Conservation (phyloP, 2,888 invertebrate species). For the Pristionchus exspectatus region DNA sequence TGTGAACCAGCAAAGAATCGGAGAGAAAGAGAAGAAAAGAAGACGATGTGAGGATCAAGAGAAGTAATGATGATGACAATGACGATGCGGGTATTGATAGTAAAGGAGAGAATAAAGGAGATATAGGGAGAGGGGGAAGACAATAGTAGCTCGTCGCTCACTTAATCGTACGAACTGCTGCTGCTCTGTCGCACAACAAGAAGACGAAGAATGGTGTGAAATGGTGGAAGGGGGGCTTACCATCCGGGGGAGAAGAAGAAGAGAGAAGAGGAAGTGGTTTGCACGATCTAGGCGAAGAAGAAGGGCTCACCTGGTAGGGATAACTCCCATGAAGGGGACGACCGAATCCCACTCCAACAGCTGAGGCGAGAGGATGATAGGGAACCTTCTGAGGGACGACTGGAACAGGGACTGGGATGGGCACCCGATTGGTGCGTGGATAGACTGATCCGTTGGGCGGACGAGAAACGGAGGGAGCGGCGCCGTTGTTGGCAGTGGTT, state of each 20-base stretch:
- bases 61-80: constrained; percentile 10
- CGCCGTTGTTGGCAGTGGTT: constrained; percentile 10
- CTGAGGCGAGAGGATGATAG: constrained; percentile 48
- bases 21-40: constrained; percentile 5
- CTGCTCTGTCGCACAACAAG: constrained; percentile 30
- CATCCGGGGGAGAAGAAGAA: constrained; percentile 12
- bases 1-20: constrained; percentile 25
- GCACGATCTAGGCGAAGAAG: not conserved
- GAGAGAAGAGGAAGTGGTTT: constrained; percentile 44
- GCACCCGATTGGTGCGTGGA: constrained; percentile 32
- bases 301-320: constrained; percentile 48
- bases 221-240: constrained; percentile 15
- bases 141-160: constrained; percentile 44
- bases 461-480: not conserved
- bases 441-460: constrained; percentile 52
- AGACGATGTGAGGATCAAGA: not conserved
- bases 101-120: not conserved
- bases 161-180: constrained; percentile 46
- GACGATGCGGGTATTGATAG: not conserved
- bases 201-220: constrained; percentile 36
- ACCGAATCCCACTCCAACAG: constrained; percentile 49
- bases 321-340: constrained; percentile 44
- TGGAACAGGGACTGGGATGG: constrained; percentile 49
- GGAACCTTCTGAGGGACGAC: constrained; percentile 42
- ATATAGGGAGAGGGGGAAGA: not conserved